Conservation (phyloP, 2,113 vertebrate genomes). For the Cottus gobio region DNA sequence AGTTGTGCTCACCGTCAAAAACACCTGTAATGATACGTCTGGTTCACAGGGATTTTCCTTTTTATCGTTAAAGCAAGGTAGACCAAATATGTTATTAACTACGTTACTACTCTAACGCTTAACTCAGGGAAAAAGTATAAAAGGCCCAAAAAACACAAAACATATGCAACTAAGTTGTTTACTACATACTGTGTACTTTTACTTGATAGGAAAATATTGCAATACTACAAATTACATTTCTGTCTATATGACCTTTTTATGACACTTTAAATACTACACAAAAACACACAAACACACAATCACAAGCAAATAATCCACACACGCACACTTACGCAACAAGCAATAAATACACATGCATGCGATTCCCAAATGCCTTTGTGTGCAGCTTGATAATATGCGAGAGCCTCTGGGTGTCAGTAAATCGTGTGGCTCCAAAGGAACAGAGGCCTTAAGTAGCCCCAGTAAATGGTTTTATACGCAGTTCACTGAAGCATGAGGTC, state of each 20-base stretch:
- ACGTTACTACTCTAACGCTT: not conserved
- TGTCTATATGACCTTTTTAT: constrained; percentile 22
- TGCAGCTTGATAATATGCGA: constrained; percentile 31
- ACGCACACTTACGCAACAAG: not conserved
- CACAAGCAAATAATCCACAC: constrained; percentile 24
- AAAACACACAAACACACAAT: constrained; percentile 25
- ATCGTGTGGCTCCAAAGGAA: constrained; percentile 40
- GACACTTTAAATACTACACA: constrained; percentile 24
- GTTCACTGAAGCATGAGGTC: constrained; percentile 46
- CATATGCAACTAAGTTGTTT: not conserved
- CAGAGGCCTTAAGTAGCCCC: constrained; percentile 42
- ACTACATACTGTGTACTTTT: not conserved
- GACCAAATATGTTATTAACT: not conserved
- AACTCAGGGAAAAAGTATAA: not conserved
- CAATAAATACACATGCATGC: constrained; percentile 4
- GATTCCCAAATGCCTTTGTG: constrained; percentile 33
- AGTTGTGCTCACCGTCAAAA: not conserved
- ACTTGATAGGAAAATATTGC: not conserved
- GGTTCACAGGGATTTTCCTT: too few species aligned
- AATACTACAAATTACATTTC: too few species aligned
- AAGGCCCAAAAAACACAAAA: not conserved
- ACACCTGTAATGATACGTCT: too few species aligned
- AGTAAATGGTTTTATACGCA: constrained; percentile 59
- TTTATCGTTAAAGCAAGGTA: not conserved
- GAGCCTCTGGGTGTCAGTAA: constrained; percentile 44